Evolutionary conservation across 2,888 invertebrate genomes (phyloP), one percentile per base, ranked within the genome.

Genomic region (Lepidocyrtoides sp.): DNA sequence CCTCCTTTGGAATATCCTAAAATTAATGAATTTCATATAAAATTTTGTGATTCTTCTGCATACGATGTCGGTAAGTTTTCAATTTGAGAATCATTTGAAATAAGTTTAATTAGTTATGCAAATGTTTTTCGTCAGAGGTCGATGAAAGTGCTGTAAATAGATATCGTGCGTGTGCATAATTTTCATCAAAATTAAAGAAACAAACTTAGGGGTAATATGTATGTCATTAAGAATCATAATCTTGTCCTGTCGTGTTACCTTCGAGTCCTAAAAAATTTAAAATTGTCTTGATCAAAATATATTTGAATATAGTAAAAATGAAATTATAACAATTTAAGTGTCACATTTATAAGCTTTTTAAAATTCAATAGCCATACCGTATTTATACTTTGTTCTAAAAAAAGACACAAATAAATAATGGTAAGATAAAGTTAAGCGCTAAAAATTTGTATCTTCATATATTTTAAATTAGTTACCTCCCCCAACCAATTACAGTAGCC

Each of bases 401-500:
- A n/a, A n/a, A n/a, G n/a, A n/a, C n/a, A n/a, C n/a, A n/a, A n/a
- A n/a, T n/a, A n/a, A n/a, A n/a, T n/a, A n/a, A n/a, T n/a, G n/a
- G n/a, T n/a, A n/a, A n/a, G n/a, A n/a, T n/a, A n/a, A n/a, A n/a
- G n/a, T n/a, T n/a, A n/a, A n/a, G n/a, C n/a, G n/a, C n/a, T n/a
- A n/a, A n/a, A n/a, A n/a, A n/a, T n/a, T n/a, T n/a, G n/a, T n/a
- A n/a, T n/a, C n/a, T n/a, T n/a, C n/a, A n/a, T n/a, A n/a, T n/a
- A n/a, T n/a, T n/a, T n/a, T n/a, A n/a, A n/a, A n/a, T n/a, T n/a
- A n/a, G n/a, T n/a, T n/a, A n/a, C n/a, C n/a, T n/a, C 0, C 98
- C 98, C 98, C 98, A 99, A 0, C 98, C 98, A 0, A 97, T 98
- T 0, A 98, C 98, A 0, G 98, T 98, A 63, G 98, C 98, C 95